Evolutionary conservation across 1,140 invertebrate species (phyloP), one percentile per base, ranked within the genome.

Genomic region (Rhizoglyphus robini): DNA sequence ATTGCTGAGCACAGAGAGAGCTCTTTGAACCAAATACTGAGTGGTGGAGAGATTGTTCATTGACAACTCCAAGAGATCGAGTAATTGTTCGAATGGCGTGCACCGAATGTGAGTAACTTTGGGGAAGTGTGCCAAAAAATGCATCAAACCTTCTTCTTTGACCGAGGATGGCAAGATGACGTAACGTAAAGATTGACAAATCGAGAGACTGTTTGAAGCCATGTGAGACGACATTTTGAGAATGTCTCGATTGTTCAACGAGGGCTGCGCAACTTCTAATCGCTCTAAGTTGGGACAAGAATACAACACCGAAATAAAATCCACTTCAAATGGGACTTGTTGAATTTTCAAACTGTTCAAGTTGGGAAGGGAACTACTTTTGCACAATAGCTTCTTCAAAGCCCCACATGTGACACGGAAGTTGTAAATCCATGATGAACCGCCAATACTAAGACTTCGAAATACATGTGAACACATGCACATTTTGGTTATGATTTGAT

Each of bases 231-330:
- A 18, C 4, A 72, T 63, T 4, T 64, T 30, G n/a, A 67, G 51
- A 5, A 70, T 67, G 30, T 69, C 65, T 8, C 32, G 8, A 20
- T 67, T 54, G n/a, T 64, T 67, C 18, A 71, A 15, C 5, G 71
- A 71, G 13, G 69, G 71, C 38, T 71, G 67, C 29, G 57, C 36
- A 18, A 71, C 68, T 31, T 69, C 68, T 51, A 71, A 54, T 13
- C 25, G 61, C 20, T 54, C 31, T 36, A 71, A 30, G 23, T 67
- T 66, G 0, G 65, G 60, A 46, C 70, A 71, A 5, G 62, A 49
- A 36, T 48, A 47, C n/a, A 68, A 36, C 4, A 68, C 57, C 3
- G 67, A 41, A n/a, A 67, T 62, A 5, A 71, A 20, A 29, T 69
- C 65, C 3, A 62, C 27, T 8, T 67, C 63, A 3, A 34, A 34